Conservation (phyloP, 2,797 vertebrate species). For the Numenius phaeopus region DNA sequence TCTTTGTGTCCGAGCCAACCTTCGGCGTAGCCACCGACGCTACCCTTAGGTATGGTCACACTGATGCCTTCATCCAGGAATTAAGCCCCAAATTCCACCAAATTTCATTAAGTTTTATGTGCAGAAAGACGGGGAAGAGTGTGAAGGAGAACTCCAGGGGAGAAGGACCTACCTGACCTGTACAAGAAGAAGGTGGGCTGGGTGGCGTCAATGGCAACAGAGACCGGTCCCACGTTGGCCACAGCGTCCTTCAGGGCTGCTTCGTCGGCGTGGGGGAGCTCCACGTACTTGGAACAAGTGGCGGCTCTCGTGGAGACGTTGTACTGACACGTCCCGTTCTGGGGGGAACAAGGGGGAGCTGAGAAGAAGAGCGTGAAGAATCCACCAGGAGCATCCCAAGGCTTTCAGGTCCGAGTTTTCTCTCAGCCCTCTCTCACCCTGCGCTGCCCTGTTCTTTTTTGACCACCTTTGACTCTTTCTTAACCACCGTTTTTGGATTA, state of each 20-base stretch:
- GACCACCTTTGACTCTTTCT: neutral
- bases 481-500: neutral
- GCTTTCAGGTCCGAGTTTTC: accelerated
- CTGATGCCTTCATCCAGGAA: neutral
- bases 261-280: constrained; percentile 76
- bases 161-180: constrained; percentile 78
- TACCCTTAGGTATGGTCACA: accelerated
- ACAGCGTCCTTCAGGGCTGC: constrained; percentile 79
- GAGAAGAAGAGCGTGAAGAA: neutral
- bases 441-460: accelerated
- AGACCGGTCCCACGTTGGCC: constrained; percentile 87
- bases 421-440: neutral
- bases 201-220: constrained; percentile 86
- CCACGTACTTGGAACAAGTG: constrained; percentile 83
- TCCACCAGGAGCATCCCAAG: neutral
- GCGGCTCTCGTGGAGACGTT: constrained; percentile 78
- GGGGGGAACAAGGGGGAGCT: neutral
- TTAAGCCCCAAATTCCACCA: neutral
- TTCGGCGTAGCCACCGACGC: accelerated
- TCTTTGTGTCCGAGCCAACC: neutral
- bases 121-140: neutral
- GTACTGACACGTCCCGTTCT: constrained; percentile 85
- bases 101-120: accelerated
- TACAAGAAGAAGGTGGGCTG: constrained; percentile 82
- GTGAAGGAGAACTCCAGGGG: neutral